Base-by-base conservation (phyloP, 2,797 vertebrate species). In the Anguilla obscura region DNA sequence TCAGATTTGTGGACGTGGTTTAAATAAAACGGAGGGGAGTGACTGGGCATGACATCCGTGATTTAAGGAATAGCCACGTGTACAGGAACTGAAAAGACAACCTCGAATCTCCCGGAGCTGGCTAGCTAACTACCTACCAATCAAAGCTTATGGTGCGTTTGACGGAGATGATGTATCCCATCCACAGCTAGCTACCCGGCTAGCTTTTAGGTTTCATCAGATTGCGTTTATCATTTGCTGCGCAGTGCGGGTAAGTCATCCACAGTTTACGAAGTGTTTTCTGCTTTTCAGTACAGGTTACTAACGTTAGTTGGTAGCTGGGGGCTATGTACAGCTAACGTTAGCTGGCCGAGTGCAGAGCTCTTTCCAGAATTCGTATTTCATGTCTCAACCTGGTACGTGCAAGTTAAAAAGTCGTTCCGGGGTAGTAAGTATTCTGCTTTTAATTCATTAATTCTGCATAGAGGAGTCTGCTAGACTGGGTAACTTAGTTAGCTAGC, bases 41-140 rank as follows among this genome's bases (percentile, higher is more conserved):
- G 50, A 60, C 87, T 14, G 48, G 3, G 3, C 30, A 56, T 24
- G 36, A 48, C 52, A 71, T 60, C 36, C 50, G 50, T 79, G 21
- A 52, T 56, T 24, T 30, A 69, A 56, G n/a, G n/a, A 10, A 54
- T 24, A 93, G 92, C 93, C 93, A 96, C 95, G 95, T 95, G 91
- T 94, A 92, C 94, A 93, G 95, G 95, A 93, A 92, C 87, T 90
- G 48, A 36, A 45, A 69, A 83, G 71, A 74, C 21, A 60, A 52
- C 48, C n/a, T 21, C 24, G 21, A 82, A 30, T 82, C 36, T 76
- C 71, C 18, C n/a, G 48, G n/a, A 52, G 16, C 63, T 24, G 4
- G 27, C 27, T 52, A 52, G 18, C 12, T 21, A 30, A 30, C 24
- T 24, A 40, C 45, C 87, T 40, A 84, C 87, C 87, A 84, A 85